A percentile compares a stretch with the other conserved stretches of the same genome.
phyloP scores from a whole-genome alignment of 2,888 invertebrate species.

The Diploptera punctata region DNA sequence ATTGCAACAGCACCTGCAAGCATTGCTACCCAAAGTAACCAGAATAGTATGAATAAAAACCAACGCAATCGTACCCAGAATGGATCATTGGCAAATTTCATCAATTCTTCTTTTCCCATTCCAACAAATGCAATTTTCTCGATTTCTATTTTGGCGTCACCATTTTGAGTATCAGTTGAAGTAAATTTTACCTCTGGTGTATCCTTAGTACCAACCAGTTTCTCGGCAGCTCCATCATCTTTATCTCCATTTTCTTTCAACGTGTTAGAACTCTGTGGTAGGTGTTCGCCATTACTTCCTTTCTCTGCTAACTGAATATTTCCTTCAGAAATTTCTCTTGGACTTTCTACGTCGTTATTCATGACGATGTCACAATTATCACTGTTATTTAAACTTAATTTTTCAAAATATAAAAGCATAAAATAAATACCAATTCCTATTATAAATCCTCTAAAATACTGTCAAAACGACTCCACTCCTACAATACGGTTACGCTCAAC shows the following conservation, averaged over 20 bases:
- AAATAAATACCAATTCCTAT: too few species aligned
- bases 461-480: too few species aligned
- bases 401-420: too few species aligned
- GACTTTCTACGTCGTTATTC: slow-evolving; percentile 3
- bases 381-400: too few species aligned
- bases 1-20: slow-evolving; percentile 91
- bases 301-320: slow-evolving; percentile 41
- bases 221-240: slow-evolving; percentile 76
- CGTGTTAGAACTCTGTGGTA: slow-evolving; percentile 50
- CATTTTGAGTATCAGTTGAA: slow-evolving; percentile 77
- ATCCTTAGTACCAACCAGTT: slow-evolving; percentile 64
- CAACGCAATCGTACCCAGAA: slow-evolving; percentile 95
- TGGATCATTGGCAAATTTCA: slow-evolving; percentile 96
- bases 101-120: slow-evolving; percentile 94
- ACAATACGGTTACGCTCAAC: too few species aligned
- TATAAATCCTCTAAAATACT: too few species aligned
- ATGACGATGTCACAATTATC: background rate
- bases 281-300: slow-evolving; percentile 49
- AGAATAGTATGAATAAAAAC: slow-evolving; percentile 89
- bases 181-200: slow-evolving; percentile 78
- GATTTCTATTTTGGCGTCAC: slow-evolving; percentile 88
- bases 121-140: slow-evolving; percentile 78
- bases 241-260: slow-evolving; percentile 17
- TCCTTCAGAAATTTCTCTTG: background rate
- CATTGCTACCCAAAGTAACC: slow-evolving; percentile 94